Conservation (phyloP, 2,888 invertebrate genomes). For the Electrophaes corylata region DNA sequence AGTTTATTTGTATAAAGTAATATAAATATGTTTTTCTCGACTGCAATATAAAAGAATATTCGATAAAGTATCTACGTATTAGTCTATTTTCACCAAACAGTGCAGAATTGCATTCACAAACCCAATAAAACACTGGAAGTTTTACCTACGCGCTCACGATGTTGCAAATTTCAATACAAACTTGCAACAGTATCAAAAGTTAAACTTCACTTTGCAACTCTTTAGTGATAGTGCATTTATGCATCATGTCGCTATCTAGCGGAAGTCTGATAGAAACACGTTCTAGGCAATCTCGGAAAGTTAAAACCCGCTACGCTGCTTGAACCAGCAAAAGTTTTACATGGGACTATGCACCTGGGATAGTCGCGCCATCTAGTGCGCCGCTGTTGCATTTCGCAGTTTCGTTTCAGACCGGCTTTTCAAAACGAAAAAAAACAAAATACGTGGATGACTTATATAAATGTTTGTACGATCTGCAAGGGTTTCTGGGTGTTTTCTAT, state of each 20-base stretch:
- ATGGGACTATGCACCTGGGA: neutral
- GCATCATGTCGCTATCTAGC: constrained; percentile 18
- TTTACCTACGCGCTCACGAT: constrained; percentile 5
- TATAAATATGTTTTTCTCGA: too few relatives aligned
- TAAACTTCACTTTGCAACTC: constrained; percentile 4
- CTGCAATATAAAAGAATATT: too few relatives aligned
- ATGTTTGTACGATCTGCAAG: too few relatives aligned
- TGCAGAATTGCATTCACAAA: neutral
- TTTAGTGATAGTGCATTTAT: constrained; percentile 1
- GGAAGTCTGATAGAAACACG: constrained; percentile 1
- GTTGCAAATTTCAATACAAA: constrained; percentile 11
- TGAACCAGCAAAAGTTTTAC: neutral
- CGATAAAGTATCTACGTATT: too few relatives aligned
- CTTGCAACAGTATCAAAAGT: constrained; percentile 3
- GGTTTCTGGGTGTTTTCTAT: too few relatives aligned
- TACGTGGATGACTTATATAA: too few relatives aligned
- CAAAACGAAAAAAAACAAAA: too few relatives aligned
- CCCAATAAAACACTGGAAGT: constrained; percentile 11
- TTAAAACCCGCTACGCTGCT: neutral
- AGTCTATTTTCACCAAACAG: neutral
- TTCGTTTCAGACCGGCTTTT: neutral
- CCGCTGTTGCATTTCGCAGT: neutral
- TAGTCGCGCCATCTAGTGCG: constrained; percentile 2
- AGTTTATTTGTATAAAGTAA: too few relatives aligned
- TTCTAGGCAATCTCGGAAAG: neutral